phyloP scores from a whole-genome alignment of 2,113 vertebrate species.

The Platysteira castanea region DNA sequence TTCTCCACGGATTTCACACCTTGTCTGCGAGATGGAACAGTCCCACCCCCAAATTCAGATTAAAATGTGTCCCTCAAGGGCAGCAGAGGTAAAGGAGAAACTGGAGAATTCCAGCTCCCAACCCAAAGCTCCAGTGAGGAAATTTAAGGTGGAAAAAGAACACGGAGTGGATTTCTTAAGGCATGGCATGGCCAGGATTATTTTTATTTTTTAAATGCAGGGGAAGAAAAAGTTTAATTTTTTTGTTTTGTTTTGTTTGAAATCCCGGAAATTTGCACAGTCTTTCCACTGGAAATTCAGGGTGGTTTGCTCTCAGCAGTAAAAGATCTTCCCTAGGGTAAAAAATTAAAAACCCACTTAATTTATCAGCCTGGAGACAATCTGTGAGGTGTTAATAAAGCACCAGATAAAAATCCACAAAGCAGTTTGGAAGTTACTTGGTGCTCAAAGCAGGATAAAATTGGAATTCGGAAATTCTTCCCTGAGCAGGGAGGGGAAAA shows the following conservation, averaged over 20 bases:
- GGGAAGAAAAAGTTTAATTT: neutral
- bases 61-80: neutral
- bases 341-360: neutral
- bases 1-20: neutral
- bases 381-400: neutral
- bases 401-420: neutral
- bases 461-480: neutral
- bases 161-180: neutral
- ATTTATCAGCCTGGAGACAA: neutral
- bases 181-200: neutral
- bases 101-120: neutral
- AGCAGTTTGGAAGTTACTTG: neutral
- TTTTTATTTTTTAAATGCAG: conserved; percentile 2
- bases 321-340: neutral
- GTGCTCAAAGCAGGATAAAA: neutral
- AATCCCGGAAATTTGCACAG: neutral
- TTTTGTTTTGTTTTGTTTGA: neutral
- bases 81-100: neutral
- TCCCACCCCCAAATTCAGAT: neutral
- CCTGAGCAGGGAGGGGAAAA: neutral
- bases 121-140: neutral
- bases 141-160: neutral
- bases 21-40: neutral
- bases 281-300: neutral
- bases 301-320: neutral